These are phyloP conservation scores for Mormyrops attenuatus DNA, from an alignment of 2,797 vertebrate genomes.

Conservation along the genomic window DNA sequence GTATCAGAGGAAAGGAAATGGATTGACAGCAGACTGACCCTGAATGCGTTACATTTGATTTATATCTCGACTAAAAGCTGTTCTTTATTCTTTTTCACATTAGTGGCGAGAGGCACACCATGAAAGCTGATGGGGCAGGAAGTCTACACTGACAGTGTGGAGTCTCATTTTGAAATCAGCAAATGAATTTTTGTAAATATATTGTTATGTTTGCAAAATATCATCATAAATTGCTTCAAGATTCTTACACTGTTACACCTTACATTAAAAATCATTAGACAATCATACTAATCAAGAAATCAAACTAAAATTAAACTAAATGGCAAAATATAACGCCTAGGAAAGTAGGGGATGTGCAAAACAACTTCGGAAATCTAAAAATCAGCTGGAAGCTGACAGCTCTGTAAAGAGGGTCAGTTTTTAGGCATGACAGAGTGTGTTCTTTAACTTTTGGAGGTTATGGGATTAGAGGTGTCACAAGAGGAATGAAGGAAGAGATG, in stretches of 20 bases:
- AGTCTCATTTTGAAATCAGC: conserved; percentile 35
- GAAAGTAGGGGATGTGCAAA: not conserved
- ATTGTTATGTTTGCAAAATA: not conserved
- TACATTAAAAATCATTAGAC: not conserved
- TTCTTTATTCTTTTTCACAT: conserved; percentile 41
- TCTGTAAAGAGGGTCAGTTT: not conserved
- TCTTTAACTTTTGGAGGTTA: not conserved
- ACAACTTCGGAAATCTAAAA: not conserved
- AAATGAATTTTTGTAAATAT: not conserved
- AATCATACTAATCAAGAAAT: not conserved
- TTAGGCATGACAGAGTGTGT: not conserved
- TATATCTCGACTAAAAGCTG: conserved; percentile 68
- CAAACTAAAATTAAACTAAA: not conserved
- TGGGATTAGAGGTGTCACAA: not conserved
- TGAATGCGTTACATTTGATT: conserved; percentile 57
- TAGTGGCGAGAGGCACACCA: conserved; percentile 58
- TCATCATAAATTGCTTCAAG: not conserved
- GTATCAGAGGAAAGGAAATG: conserved; percentile 53
- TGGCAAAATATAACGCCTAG: not conserved
- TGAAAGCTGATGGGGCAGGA: conserved; percentile 67
- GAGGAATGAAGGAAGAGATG: not conserved
- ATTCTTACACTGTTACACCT: not conserved
- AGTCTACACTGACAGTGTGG: conserved; percentile 53
- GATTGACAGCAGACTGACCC: conserved; percentile 68
- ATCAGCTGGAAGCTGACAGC: not conserved